Conservation (phyloP, 2,888 invertebrate species). For the Toxonevra muliebris region DNA sequence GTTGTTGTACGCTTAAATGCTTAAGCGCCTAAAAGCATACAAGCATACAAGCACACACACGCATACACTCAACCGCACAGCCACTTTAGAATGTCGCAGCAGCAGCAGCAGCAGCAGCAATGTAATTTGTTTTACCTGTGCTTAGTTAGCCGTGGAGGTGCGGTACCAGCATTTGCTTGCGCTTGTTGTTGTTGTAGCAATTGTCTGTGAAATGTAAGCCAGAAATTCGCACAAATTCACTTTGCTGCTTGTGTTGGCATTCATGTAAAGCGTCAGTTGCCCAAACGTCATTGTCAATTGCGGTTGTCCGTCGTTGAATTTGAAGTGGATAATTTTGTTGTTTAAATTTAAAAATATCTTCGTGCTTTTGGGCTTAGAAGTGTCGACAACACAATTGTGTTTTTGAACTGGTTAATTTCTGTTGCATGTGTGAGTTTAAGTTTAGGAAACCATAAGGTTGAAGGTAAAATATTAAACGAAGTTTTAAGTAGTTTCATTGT, state of each 20-base stretch:
- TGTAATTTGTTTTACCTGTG: neutral
- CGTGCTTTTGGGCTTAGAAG: neutral
- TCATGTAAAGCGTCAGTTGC: constrained; percentile 18
- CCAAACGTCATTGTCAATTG: constrained; percentile 27
- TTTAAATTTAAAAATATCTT: neutral
- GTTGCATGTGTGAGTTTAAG: too few species aligned
- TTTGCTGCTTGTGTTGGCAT: neutral
- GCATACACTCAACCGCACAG: neutral
- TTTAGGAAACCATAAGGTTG: too few species aligned
- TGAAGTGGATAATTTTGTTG: constrained; percentile 3
- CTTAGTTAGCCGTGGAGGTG: neutral
- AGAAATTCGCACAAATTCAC: neutral
- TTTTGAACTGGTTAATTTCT: too few species aligned
- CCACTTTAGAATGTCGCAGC: constrained; percentile 12
- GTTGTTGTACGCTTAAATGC: neutral
- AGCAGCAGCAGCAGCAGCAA: constrained; percentile 5
- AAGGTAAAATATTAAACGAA: too few species aligned
- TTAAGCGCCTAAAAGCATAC: neutral
- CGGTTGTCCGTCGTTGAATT: constrained; percentile 18
- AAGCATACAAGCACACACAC: neutral
- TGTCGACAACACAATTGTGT: neutral
- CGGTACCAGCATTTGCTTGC: neutral
- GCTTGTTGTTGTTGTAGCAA: constrained; percentile 13
- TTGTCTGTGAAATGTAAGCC: constrained; percentile 26
- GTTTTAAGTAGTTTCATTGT: too few species aligned